These are phyloP conservation scores for Sturnus vulgaris DNA, from an alignment of 2,113 vertebrate genomes.

Conservation along the genomic window DNA sequence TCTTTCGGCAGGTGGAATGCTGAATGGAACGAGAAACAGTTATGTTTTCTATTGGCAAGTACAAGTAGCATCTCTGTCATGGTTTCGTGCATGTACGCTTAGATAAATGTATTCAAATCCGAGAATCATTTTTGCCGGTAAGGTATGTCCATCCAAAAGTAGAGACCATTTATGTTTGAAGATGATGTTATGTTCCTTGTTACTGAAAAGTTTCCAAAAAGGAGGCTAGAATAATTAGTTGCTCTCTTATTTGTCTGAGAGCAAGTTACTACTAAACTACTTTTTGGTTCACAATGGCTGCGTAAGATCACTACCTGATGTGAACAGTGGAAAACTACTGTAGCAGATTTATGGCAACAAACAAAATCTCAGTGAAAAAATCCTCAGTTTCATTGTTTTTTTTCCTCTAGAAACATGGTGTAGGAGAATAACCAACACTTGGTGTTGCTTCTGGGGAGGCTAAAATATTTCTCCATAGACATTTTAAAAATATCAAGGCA, in stretches of 20 bases:
- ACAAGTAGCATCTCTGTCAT: accelerated
- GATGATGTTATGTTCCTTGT: accelerated
- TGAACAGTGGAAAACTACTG: not conserved
- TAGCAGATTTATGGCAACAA: not conserved
- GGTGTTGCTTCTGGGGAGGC: not conserved
- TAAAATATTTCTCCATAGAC: accelerated
- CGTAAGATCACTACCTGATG: accelerated
- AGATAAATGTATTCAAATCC: not conserved
- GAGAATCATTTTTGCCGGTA: accelerated
- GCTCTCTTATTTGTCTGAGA: not conserved
- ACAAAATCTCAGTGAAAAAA: not conserved
- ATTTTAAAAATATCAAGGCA: not conserved
- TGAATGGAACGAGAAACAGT: accelerated
- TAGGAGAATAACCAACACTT: not conserved
- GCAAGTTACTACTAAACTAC: not conserved
- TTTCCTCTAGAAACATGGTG: not conserved
- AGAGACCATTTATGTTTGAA: accelerated
- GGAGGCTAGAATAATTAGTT: not conserved
- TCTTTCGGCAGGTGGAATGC: accelerated
- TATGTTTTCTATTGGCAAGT: not conserved
- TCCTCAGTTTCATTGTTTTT: accelerated
- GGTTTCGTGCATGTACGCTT: accelerated
- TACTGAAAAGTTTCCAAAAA: not conserved
- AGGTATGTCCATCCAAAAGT: accelerated
- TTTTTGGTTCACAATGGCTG: not conserved